Evolutionary conservation across 2,888 invertebrate genomes (phyloP), one percentile per base, ranked within the genome.

Genomic region (Machimus atricapillus): DNA sequence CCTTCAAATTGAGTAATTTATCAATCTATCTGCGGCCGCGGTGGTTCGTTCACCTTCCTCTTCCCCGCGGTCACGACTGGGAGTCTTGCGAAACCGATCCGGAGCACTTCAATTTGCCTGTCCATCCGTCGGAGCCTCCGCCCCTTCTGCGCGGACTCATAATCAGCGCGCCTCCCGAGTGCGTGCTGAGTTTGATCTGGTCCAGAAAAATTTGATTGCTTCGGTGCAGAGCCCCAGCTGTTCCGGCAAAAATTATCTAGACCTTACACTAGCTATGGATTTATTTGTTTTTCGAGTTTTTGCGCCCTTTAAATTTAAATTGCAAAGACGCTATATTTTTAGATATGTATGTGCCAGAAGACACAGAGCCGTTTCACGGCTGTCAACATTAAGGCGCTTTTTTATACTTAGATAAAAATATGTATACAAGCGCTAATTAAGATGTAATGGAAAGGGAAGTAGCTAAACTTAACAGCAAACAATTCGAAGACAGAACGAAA

Each of bases 1-100:
- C 79, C 79, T 79, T 79, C 79, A 79, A 79, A 79, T 52, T 79
- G 79, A 79, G 79, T 52, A 79, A 79, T 79, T 79, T 79, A 79
- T 79, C 52, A 79, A 79, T 79, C 52, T 79, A 79, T 79, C 76
- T 76, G 37, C 34, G 19, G 52, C 16, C 79, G 52, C 27, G 9
- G 7, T 27, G 56, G 79, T 79, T 79, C 79, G 9, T 79, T 79
- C 79, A 79, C 79, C 79, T 79, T 52, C 23, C 52, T 78, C 79
- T 52, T 46, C 79, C 31, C 31, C 79, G 52, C 23, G 8, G 66
- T 27, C 27, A 66, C 23, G 66, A 66, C n/a, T 52, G 52, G 52
- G 66, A 27, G 27, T 66, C 52, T 79, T 79, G 52, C 52, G 31
- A 79, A 79, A 79, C 23, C 23, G 27, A 14, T 79, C 52, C 52